A percentile compares a stretch with the other conserved stretches of the same genome.
phyloP scores from a whole-genome alignment of 2,888 invertebrate genomes.

The Schrankia costaestrigalis region DNA sequence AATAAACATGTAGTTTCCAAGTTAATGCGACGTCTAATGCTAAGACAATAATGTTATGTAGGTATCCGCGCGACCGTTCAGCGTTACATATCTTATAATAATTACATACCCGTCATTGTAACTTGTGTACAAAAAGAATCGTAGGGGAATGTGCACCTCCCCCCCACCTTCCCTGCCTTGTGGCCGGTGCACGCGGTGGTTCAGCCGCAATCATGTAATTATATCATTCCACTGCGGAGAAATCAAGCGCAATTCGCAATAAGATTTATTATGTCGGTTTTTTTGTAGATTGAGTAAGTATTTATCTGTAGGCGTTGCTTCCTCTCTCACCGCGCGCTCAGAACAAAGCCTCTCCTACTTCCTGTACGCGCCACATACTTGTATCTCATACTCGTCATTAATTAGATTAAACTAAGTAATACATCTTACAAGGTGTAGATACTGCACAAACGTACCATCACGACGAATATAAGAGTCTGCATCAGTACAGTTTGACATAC shows the following conservation, averaged over 20 bases:
- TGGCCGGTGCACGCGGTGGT: slow-evolving; percentile 7
- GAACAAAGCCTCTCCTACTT: too few relatives aligned
- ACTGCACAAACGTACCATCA: too few relatives aligned
- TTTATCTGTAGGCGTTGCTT: slow-evolving; percentile 29
- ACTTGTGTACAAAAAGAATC: slow-evolving; percentile 29
- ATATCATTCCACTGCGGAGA: slow-evolving; percentile 52
- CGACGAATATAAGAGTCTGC: too few relatives aligned
- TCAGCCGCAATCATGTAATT: slow-evolving; percentile 50
- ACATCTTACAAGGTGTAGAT: too few relatives aligned
- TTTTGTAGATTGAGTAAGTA: slow-evolving; percentile 45
- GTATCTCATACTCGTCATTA: too few relatives aligned
- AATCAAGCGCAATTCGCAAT: slow-evolving; percentile 51
- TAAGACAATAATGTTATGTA: too few relatives aligned
- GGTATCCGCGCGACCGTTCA: too few relatives aligned
- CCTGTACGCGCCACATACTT: too few relatives aligned
- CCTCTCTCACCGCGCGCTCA: slow-evolving; percentile 5
- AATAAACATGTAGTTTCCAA: too few relatives aligned
- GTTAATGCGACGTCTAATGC: too few relatives aligned
- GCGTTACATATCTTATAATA: slow-evolving; percentile 28
- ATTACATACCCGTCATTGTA: slow-evolving; percentile 33
- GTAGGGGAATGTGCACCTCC: slow-evolving; percentile 18
- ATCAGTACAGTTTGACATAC: too few relatives aligned
- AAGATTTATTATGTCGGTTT: slow-evolving; percentile 48
- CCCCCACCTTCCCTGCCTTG: not conserved
- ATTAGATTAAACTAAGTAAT: too few relatives aligned